phyloP scores from a whole-genome alignment of 2,888 invertebrate species.

The Calliopum simillimum region DNA sequence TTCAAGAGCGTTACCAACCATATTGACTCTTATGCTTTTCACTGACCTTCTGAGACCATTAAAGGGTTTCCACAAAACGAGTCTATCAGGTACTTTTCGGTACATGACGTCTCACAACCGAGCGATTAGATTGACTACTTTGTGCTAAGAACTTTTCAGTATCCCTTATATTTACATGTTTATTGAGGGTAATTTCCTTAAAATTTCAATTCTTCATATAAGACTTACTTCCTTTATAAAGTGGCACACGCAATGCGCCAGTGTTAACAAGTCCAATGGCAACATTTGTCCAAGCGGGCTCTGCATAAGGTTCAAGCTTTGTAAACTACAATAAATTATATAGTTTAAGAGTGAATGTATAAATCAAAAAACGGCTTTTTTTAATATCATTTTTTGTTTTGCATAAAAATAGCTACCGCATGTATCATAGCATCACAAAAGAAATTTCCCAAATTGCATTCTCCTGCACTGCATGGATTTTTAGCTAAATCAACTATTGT shows the following conservation, averaged over 20 bases:
- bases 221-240: slow-evolving; percentile 73
- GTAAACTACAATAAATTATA: slow-evolving; percentile 48
- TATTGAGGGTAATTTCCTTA: too few relatives aligned
- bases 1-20: too few relatives aligned
- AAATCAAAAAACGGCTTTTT: slow-evolving; percentile 48
- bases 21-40: too few relatives aligned
- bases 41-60: too few relatives aligned
- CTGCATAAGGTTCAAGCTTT: slow-evolving; percentile 58
- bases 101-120: too few relatives aligned
- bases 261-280: slow-evolving; percentile 76
- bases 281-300: slow-evolving; percentile 74
- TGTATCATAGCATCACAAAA: slow-evolving; percentile 79
- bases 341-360: not conserved
- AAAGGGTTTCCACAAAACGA: too few relatives aligned
- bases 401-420: slow-evolving; percentile 68
- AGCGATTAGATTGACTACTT: too few relatives aligned
- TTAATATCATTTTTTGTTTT: slow-evolving; percentile 46
- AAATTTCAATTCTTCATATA: not conserved
- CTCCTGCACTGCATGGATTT: slow-evolving; percentile 70
- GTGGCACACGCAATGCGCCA: slow-evolving; percentile 78
- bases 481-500: slow-evolving; percentile 72
- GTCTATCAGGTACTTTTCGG: too few relatives aligned
- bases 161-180: too few relatives aligned
- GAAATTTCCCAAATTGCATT: slow-evolving; percentile 82
- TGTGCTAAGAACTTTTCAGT: too few relatives aligned